phyloP scores from a whole-genome alignment of 2,888 invertebrate genomes.

The Artemia sp. region DNA sequence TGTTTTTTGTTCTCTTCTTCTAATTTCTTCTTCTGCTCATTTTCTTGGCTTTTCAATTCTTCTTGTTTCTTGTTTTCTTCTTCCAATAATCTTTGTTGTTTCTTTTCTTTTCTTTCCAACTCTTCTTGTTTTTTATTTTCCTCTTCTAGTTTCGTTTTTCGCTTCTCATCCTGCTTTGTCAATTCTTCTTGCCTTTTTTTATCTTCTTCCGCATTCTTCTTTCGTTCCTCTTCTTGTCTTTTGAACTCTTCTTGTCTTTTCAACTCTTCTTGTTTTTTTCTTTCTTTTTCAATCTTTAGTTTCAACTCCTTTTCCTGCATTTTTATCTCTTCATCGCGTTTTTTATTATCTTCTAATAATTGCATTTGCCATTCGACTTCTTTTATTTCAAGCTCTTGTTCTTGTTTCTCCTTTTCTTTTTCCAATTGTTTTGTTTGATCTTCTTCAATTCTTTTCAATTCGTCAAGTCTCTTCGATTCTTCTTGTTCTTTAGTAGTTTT shows the following conservation, averaged over 20 bases:
- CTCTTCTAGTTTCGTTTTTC: conserved; percentile 23
- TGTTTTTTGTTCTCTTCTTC: conserved; percentile 22
- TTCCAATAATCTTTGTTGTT: conserved; percentile 22
- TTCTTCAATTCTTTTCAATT: conserved; percentile 11
- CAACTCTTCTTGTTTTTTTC: conserved; percentile 20
- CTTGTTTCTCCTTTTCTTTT: conserved; percentile 22
- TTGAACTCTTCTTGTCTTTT: conserved; percentile 23
- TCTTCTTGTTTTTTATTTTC: conserved; percentile 22
- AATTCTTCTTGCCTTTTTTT: conserved; percentile 22
- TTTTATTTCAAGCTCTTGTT: conserved; percentile 21
- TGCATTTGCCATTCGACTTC: conserved; percentile 22
- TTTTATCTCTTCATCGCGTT: conserved; percentile 21
- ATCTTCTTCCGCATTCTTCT: conserved; percentile 22
- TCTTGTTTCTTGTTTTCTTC: conserved; percentile 20
- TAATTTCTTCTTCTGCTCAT: conserved; percentile 23
- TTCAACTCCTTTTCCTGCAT: conserved; percentile 23
- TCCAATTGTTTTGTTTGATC: conserved; percentile 17
- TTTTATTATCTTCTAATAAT: conserved; percentile 22
- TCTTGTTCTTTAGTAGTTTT: conserved; percentile 21
- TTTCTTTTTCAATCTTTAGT: conserved; percentile 20
- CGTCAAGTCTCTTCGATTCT: conserved; percentile 21
- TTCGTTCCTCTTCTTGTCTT: conserved; percentile 22
- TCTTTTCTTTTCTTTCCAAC: conserved; percentile 22
- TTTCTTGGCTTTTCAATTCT: conserved; percentile 22
- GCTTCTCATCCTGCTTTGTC: conserved; percentile 21